phyloP scores from a whole-genome alignment of 2,888 invertebrate species.

The Eugnorisma glareosa region DNA sequence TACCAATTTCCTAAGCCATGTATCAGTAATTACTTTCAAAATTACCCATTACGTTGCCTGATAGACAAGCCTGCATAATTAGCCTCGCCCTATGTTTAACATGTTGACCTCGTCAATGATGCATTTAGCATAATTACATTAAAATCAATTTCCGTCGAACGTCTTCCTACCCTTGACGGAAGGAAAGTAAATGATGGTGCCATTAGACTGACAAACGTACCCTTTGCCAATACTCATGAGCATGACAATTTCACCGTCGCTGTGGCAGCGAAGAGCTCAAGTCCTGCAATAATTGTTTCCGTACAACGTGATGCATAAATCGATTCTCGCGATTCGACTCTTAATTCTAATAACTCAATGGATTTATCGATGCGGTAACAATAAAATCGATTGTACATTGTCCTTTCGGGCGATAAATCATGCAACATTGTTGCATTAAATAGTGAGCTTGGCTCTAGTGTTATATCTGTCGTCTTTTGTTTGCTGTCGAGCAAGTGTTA shows the following conservation, averaged over 20 bases:
- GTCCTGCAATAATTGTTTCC: constrained; percentile 79
- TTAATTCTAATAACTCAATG: constrained; percentile 75
- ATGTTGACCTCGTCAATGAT: constrained; percentile 58
- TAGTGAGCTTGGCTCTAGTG: constrained; percentile 45
- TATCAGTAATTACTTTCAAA: constrained; percentile 44
- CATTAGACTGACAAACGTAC: constrained; percentile 72
- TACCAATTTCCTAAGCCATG: constrained; percentile 38
- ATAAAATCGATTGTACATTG: constrained; percentile 81
- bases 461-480: constrained; percentile 61
- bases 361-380: constrained; percentile 79
- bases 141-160: constrained; percentile 66
- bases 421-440: constrained; percentile 69
- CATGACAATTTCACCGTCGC: constrained; percentile 79
- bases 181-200: constrained; percentile 80
- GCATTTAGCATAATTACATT: constrained; percentile 58
- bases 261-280: constrained; percentile 72
- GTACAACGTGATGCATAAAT: constrained; percentile 82
- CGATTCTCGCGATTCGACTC: constrained; percentile 77
- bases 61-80: constrained; percentile 46
- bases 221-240: constrained; percentile 73
- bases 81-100: constrained; percentile 44
- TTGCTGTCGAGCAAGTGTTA: constrained; percentile 56
- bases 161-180: constrained; percentile 74
- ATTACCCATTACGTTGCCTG: constrained; percentile 48
- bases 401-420: constrained; percentile 77